These are phyloP conservation scores for Mesoligia furuncula DNA, from an alignment of 2,888 invertebrate species.

Conservation along the genomic window DNA sequence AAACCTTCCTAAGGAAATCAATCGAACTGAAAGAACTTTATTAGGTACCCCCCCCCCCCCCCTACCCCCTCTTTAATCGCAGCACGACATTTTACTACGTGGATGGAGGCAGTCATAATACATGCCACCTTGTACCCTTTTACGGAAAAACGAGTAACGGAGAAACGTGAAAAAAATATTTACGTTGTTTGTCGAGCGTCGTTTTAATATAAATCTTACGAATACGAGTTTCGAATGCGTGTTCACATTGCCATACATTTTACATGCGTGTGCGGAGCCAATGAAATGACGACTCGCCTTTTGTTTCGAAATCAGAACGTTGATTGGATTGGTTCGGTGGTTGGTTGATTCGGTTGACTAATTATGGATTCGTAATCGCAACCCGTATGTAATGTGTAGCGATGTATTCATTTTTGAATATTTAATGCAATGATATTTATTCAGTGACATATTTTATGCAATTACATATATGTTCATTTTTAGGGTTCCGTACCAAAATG, in stretches of 20 bases:
- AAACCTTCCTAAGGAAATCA: background rate
- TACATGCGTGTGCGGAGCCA: constrained; percentile 10
- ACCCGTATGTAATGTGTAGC: background rate
- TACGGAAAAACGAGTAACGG: constrained; percentile 13
- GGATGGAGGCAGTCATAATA: constrained; percentile 31
- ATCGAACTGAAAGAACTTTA: constrained; percentile 19
- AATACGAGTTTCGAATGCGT: constrained; percentile 17
- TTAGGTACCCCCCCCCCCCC: too few species aligned
- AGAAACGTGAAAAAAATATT: constrained; percentile 50
- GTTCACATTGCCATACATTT: constrained; percentile 39
- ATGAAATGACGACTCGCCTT: constrained; percentile 10
- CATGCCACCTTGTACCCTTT: constrained; percentile 16
- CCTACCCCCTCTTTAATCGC: constrained; percentile 19
- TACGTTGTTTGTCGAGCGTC: constrained; percentile 43
- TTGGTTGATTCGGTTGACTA: background rate
- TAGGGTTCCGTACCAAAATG: too few species aligned
- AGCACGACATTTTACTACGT: constrained; percentile 32
- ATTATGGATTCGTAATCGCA: constrained; percentile 17
- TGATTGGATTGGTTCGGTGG: constrained; percentile 21
- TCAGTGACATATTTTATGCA: background rate
- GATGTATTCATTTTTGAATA: constrained; percentile 8
- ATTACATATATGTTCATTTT: too few species aligned
- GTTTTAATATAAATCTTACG: constrained; percentile 49
- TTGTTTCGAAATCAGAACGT: constrained; percentile 34
- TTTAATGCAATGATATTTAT: background rate